Evolutionary conservation across 2,113 vertebrate species (phyloP).

Genomic region (Neolamprologus fasciatus): DNA sequence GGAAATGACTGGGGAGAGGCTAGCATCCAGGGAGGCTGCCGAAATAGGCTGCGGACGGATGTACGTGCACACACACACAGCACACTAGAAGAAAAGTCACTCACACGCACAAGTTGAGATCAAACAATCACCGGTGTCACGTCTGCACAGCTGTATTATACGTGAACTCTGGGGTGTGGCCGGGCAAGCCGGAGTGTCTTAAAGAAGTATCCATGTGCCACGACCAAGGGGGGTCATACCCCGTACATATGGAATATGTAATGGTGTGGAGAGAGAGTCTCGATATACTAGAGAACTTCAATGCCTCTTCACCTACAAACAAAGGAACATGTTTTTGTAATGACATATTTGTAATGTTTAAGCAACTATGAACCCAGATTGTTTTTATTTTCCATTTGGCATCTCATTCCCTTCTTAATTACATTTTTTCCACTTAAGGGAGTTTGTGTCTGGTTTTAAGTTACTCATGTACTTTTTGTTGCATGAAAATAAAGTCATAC

Average conservation of each 20-base stretch:
- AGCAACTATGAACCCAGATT: background rate
- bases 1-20: background rate
- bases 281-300: rapidly evolving
- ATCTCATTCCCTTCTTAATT: background rate
- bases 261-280: background rate
- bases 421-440: background rate
- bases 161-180: background rate
- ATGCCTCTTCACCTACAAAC: background rate
- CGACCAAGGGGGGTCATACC: background rate
- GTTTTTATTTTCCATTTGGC: background rate
- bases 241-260: background rate
- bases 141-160: background rate
- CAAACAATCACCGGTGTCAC: background rate
- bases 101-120: background rate
- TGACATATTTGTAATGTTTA: background rate
- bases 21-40: background rate
- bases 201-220: background rate
- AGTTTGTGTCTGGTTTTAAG: background rate
- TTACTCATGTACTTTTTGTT: background rate
- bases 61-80: background rate
- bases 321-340: background rate
- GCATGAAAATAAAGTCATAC: background rate
- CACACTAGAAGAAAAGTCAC: background rate
- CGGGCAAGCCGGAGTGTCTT: background rate
- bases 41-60: rapidly evolving